A percentile compares a stretch with the other conserved stretches of the same genome.
Conservation (phyloP, 2,888 invertebrate species). For the Frankliniella fusca region DNA sequence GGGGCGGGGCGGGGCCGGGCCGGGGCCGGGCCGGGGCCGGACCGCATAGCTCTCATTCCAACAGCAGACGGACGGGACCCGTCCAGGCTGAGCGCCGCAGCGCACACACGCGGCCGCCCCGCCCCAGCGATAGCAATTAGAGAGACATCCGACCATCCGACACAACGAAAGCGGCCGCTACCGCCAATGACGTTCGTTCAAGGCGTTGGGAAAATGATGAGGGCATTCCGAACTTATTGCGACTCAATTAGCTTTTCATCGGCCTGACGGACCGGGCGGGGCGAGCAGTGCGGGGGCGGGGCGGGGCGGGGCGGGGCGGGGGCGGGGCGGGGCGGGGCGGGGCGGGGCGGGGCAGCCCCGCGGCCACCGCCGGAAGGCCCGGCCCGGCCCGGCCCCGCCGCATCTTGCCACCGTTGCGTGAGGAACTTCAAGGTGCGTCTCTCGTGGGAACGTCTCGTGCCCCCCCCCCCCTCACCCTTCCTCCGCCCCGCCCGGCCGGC, state of each 20-base stretch:
- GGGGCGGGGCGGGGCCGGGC: neutral
- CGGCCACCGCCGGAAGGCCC: neutral
- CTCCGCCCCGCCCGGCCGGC: neutral
- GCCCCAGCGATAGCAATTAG: neutral
- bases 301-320: no score
- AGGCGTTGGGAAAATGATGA: no score
- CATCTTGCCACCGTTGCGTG: neutral
- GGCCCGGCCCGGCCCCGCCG: neutral
- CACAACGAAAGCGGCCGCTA: no score
- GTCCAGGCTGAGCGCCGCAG: no score
- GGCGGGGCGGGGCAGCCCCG: neutral
- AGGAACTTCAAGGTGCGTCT: neutral
- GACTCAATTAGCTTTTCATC: neutral
- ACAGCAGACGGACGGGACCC: no score
- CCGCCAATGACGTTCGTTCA: no score
- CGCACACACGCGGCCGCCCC: no score
- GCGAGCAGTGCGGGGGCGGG: no score
- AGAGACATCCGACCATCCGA: no score
- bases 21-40: no score
- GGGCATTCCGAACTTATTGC: neutral
- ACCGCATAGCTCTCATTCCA: no score
- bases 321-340: neutral
- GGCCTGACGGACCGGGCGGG: no score
- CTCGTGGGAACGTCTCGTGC: neutral
- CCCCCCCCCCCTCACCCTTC: neutral